A percentile compares a stretch with the other conserved stretches of the same genome.
These are phyloP conservation scores for Tetragonisca angustula DNA, from an alignment of 2,888 invertebrate genomes.

Conservation along the genomic window DNA sequence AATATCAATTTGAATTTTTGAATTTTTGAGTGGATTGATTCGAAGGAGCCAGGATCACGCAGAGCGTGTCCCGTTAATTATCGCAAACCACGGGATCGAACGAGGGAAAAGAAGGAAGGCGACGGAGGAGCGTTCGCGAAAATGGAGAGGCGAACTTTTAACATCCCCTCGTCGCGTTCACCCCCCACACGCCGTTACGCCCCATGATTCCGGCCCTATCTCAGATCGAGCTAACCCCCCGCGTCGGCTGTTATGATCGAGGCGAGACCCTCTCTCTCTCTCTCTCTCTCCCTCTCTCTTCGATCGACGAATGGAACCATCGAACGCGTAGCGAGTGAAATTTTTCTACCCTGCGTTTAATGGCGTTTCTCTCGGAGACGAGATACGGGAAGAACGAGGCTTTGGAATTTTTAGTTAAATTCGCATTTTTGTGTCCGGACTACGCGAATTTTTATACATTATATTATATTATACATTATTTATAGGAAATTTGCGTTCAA, in stretches of 20 bases:
- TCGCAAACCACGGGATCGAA: background rate
- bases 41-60: background rate
- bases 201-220: slow-evolving; percentile 51
- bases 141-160: slow-evolving; percentile 75
- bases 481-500: no score
- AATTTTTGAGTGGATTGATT: no score
- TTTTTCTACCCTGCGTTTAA: background rate
- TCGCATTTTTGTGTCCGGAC: background rate
- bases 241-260: slow-evolving; percentile 48
- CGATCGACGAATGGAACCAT: slow-evolving; percentile 35
- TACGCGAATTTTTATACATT: no score
- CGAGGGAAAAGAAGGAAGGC: slow-evolving; percentile 9
- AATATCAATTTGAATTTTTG: background rate
- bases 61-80: slow-evolving; percentile 31
- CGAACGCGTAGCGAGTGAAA: slow-evolving; percentile 22
- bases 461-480: no score
- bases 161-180: slow-evolving; percentile 55
- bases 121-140: slow-evolving; percentile 73
- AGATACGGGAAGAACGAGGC: no score
- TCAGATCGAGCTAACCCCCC: slow-evolving; percentile 49
- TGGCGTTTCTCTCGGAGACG: background rate
- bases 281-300: background rate
- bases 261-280: slow-evolving; percentile 9
- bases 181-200: slow-evolving; percentile 52
- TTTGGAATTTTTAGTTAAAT: background rate